Percentiles rank a stretch among this genome's conserved stretches.
Evolutionary conservation across 1,140 invertebrate genomes (phyloP).

Genomic region (Cheumatopsyche charites): DNA sequence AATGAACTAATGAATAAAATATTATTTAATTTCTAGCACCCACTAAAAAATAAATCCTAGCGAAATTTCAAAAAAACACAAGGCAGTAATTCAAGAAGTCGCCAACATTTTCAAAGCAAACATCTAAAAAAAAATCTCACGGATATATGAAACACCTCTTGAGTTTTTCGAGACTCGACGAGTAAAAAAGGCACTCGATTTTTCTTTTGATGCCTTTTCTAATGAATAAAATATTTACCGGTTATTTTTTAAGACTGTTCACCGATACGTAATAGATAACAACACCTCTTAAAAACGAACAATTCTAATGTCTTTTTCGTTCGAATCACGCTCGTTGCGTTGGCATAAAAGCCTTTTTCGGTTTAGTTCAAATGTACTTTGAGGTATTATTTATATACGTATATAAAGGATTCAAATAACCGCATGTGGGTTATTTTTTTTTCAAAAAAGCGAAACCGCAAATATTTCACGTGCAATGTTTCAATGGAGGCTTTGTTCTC

Average conservation of each 20-base stretch:
- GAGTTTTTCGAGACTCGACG: not conserved
- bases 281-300: conserved; percentile 18
- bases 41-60: not conserved
- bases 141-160: not conserved
- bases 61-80: not conserved
- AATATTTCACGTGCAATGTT: not conserved
- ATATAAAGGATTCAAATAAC: conserved; percentile 19
- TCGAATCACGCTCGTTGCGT: conserved; percentile 8
- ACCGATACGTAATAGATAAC: conserved; percentile 16
- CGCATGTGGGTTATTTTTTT: not conserved
- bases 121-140: not conserved
- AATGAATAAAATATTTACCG: not conserved
- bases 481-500: not conserved
- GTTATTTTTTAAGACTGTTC: not conserved
- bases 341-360: not conserved
- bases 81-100: too few species aligned
- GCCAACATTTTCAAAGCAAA: not conserved
- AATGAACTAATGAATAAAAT: too few species aligned
- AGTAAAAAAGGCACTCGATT: not conserved
- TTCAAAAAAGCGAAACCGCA: too few species aligned
- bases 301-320: conserved; percentile 16
- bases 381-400: not conserved
- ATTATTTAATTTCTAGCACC: not conserved
- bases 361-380: not conserved
- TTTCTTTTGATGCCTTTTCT: not conserved